phyloP scores from a whole-genome alignment of 2,113 vertebrate species.

The Bagarius yarrelli region DNA sequence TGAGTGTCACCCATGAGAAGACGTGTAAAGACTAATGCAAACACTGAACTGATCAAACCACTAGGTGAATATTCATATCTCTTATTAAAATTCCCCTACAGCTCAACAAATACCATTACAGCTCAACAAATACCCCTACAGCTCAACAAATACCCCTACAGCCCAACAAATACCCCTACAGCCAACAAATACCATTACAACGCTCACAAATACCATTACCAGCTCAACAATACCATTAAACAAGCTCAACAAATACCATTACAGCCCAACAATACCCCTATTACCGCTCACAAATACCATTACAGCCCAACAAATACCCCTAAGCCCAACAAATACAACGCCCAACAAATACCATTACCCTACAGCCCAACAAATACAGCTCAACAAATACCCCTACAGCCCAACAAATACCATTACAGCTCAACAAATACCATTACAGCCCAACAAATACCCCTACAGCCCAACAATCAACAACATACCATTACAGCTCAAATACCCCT shows the following conservation, averaged over 20 bases:
- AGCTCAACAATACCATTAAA: too few species aligned
- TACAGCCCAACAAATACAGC: background rate
- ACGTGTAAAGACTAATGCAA: too few species aligned
- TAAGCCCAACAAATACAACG: too few species aligned
- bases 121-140: background rate
- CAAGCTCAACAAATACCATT: background rate
- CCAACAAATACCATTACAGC: background rate
- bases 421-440: background rate
- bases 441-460: background rate
- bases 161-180: background rate
- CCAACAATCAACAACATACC: background rate
- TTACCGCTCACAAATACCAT: background rate
- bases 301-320: background rate
- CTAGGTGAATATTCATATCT: too few species aligned
- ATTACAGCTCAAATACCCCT: background rate
- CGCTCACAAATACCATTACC: background rate
- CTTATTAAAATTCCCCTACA: too few species aligned
- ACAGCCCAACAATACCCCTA: background rate
- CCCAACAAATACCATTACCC: background rate
- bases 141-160: background rate
- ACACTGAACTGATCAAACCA: too few species aligned
- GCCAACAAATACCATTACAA: background rate
- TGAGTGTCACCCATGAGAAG: too few species aligned
- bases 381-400: background rate
- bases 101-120: conserved; percentile 58